A percentile compares a stretch with the other conserved stretches of the same genome.
These are phyloP conservation scores for Listronotus oregonensis DNA, from an alignment of 1,140 invertebrate species.

Conservation along the genomic window DNA sequence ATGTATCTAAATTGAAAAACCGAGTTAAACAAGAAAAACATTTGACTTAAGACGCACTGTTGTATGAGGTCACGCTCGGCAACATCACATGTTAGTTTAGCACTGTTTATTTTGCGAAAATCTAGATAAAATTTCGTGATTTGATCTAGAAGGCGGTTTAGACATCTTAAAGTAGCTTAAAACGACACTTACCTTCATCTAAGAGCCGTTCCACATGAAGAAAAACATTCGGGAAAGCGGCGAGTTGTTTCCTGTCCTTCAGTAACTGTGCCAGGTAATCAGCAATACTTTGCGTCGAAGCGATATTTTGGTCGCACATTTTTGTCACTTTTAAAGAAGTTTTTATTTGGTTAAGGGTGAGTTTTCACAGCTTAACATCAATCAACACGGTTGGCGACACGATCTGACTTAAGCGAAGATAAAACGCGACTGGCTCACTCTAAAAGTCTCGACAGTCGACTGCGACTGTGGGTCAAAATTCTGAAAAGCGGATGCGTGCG, in stretches of 20 bases:
- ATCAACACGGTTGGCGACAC: constrained; percentile 5
- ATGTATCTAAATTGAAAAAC: too few species aligned
- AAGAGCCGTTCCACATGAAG: constrained; percentile 97
- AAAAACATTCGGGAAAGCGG: constrained; percentile 99
- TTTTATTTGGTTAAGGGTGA: background rate
- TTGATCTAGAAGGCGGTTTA: constrained; percentile 5
- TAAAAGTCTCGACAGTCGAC: constrained; percentile 6
- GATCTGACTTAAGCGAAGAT: constrained; percentile 14
- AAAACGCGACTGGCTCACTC: constrained; percentile 17
- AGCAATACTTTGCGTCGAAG: constrained; percentile 93
- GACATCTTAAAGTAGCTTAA: constrained; percentile 6
- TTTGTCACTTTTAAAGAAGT: constrained; percentile 35
- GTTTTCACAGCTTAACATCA: constrained; percentile 20
- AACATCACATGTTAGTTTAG: constrained; percentile 43
- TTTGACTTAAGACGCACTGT: background rate
- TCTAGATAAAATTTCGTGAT: background rate
- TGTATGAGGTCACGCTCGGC: constrained; percentile 32
- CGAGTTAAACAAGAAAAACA: too few species aligned
- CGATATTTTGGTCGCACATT: constrained; percentile 67
- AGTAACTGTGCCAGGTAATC: constrained; percentile 99
- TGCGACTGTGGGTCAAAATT: constrained; percentile 14
- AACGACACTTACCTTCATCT: constrained; percentile 91
- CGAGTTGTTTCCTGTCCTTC: constrained; percentile 99
- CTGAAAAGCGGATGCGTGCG: constrained; percentile 24
- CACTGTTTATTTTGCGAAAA: constrained; percentile 31